phyloP scores from a whole-genome alignment of 2,113 vertebrate species.

The Pao palembangensis region DNA sequence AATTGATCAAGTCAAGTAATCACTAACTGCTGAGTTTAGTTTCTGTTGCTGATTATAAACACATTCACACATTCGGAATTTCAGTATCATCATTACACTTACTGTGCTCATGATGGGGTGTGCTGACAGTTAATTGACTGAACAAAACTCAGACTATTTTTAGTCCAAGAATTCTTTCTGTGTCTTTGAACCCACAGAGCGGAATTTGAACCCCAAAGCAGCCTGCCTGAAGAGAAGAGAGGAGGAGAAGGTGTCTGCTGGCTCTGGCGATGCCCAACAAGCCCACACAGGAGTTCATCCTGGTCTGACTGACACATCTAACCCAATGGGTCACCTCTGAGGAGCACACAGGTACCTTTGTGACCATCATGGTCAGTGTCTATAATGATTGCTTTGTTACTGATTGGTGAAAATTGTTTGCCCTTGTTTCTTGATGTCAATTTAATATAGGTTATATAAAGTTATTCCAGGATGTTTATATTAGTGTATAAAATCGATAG shows the following conservation, averaged over 20 bases:
- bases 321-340: slow-evolving; percentile 86
- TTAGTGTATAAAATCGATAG: no score
- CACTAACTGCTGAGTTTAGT: background rate
- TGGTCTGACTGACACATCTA: slow-evolving; percentile 91
- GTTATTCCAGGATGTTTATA: background rate
- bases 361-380: background rate
- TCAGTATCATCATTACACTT: background rate
- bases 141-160: background rate
- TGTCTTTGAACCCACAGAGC: slow-evolving; percentile 73
- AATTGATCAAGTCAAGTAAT: background rate
- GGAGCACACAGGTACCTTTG: slow-evolving; percentile 45
- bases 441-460: background rate
- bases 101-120: background rate
- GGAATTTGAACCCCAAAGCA: slow-evolving; percentile 98
- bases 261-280: slow-evolving; percentile 86
- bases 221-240: slow-evolving; percentile 99
- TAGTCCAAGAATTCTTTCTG: background rate
- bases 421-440: background rate
- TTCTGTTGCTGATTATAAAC: background rate
- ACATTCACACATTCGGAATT: no score
- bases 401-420: background rate
- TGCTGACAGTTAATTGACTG: background rate
- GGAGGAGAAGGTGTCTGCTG: slow-evolving; percentile 94
- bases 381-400: background rate
- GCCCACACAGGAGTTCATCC: slow-evolving; percentile 87